A percentile compares a stretch with the other conserved stretches of the same genome.
These are phyloP conservation scores for Dermatemys mawii DNA, from an alignment of 2,113 vertebrate genomes.

Conservation along the genomic window DNA sequence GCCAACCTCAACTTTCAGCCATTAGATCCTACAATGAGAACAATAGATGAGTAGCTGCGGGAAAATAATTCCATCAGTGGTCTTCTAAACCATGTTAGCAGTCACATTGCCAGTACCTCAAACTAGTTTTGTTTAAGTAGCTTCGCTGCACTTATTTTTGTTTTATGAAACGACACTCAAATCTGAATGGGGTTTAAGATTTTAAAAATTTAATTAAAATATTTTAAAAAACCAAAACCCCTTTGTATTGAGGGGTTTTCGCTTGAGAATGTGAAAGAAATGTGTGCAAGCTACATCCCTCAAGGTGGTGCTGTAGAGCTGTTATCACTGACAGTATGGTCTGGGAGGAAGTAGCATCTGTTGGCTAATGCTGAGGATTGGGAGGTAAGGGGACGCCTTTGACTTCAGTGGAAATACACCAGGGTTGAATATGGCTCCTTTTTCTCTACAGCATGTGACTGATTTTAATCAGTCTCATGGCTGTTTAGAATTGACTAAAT, in stretches of 20 bases:
- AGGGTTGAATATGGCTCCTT: background rate
- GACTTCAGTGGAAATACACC: accelerated
- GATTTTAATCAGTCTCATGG: background rate
- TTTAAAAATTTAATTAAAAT: background rate
- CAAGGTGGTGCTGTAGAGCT: background rate
- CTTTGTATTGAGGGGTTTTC: background rate
- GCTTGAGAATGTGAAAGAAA: background rate
- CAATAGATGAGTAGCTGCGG: conserved; percentile 32
- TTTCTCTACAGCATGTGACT: background rate
- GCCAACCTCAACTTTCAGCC: conserved; percentile 16
- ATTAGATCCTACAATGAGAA: conserved; percentile 35
- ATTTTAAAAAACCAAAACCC: background rate
- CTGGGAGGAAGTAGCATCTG: background rate
- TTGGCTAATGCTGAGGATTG: background rate
- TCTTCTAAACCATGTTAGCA: background rate
- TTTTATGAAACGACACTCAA: background rate
- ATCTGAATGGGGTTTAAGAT: background rate
- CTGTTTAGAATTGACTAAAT: background rate
- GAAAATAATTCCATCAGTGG: conserved; percentile 47
- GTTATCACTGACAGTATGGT: accelerated
- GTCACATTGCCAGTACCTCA: conserved; percentile 4
- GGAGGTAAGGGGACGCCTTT: background rate
- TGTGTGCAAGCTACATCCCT: background rate
- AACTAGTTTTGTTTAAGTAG: background rate
- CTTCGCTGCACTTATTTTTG: background rate